phyloP scores from a whole-genome alignment of 35 echinoderm and acorn worm species.

The Ptychodera flava region DNA sequence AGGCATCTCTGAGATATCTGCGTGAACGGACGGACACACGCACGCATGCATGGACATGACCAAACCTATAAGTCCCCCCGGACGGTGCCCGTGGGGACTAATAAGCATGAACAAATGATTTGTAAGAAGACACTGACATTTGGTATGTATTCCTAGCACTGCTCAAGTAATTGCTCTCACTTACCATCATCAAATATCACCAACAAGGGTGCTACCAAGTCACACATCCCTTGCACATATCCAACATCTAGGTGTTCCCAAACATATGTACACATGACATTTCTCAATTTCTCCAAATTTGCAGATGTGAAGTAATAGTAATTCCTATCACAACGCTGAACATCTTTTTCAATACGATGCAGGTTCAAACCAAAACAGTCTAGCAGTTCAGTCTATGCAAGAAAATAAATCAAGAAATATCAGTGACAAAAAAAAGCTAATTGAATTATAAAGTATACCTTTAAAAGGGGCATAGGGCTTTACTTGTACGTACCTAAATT shows the following conservation, averaged over 20 bases:
- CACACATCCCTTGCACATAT: conserved; percentile 98
- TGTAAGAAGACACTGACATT: not conserved
- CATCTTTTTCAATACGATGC: conserved; percentile 96
- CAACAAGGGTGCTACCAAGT: conserved; percentile 88
- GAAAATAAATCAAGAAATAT: conserved; percentile 18
- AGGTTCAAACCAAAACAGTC: conserved; percentile 94
- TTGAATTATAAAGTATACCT: no score
- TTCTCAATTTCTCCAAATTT: conserved; percentile 86
- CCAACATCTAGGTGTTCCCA: conserved; percentile 97
- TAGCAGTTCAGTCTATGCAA: conserved; percentile 72
- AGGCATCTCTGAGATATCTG: no score
- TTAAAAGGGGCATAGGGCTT: no score
- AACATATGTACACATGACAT: conserved; percentile 96
- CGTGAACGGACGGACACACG: no score
- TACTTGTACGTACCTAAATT: no score
- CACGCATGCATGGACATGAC: no score
- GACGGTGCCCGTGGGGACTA: no score
- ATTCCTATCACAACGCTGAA: conserved; percentile 94
- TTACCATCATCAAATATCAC: conserved; percentile 96
- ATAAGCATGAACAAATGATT: not conserved
- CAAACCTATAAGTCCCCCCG: no score
- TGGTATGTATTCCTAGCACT: not conserved
- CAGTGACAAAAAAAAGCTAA: no score
- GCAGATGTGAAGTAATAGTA: conserved; percentile 73
- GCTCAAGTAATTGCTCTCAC: not conserved